A percentile compares a stretch with the other conserved stretches of the same genome.
Conservation (phyloP, 2,797 vertebrate species). For the Chiloscyllium punctatum region DNA sequence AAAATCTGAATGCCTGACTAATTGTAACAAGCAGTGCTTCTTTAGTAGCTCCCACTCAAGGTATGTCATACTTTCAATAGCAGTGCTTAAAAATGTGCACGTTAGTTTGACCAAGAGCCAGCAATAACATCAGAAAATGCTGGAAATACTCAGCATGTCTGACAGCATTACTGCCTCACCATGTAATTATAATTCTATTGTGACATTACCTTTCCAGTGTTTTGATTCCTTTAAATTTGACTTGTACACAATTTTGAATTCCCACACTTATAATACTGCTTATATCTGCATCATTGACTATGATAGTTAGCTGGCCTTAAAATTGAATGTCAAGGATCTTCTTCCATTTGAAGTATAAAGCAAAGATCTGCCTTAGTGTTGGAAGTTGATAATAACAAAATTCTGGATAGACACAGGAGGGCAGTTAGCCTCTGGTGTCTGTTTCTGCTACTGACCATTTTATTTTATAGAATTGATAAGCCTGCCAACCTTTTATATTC, state of each 20-base stretch:
- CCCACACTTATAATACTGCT: neutral
- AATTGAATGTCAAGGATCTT: neutral
- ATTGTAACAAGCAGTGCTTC: neutral
- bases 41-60: neutral
- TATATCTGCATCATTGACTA: neutral
- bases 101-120: no score
- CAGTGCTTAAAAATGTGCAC: no score
- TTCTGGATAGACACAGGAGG: neutral
- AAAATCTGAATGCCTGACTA: neutral
- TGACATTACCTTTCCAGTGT: neutral
- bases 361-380: neutral
- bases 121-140: no score
- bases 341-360: neutral
- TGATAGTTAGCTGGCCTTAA: neutral
- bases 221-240: neutral
- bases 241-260: neutral
- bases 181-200: no score
- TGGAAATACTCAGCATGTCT: no score
- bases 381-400: neutral
- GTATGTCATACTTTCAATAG: neutral
- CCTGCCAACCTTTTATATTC: neutral
- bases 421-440: neutral
- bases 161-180: no score
- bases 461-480: neutral
- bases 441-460: neutral